Evolutionary conservation across 1,140 invertebrate genomes (phyloP).

Genomic region (Pseudomyrmex gracilis): DNA sequence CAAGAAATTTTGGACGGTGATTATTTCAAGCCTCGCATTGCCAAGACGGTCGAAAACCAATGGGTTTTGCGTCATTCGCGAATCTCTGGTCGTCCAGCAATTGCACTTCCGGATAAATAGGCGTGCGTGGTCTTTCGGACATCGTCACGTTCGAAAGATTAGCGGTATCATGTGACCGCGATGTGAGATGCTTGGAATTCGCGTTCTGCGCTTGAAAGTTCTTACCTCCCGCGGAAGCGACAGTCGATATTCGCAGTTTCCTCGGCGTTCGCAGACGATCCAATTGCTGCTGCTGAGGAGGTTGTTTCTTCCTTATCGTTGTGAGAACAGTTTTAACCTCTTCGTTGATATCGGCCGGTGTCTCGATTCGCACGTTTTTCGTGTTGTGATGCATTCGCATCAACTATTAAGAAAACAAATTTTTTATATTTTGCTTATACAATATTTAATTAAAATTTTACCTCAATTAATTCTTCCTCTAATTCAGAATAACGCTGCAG

Average conservation of each 20-base stretch:
- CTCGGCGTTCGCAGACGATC: slow-evolving; percentile 17
- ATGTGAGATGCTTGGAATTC: background rate
- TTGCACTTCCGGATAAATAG: slow-evolving; percentile 67
- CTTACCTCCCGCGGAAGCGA: background rate
- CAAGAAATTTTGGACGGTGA: background rate
- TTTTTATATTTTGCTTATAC: background rate
- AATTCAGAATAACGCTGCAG: slow-evolving; percentile 70
- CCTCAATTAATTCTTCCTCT: slow-evolving; percentile 80
- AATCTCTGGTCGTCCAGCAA: slow-evolving; percentile 65
- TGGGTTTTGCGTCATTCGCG: slow-evolving; percentile 49
- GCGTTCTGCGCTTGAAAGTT: slow-evolving; percentile 12
- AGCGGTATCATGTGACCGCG: background rate
- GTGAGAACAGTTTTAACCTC: slow-evolving; percentile 74
- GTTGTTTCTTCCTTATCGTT: background rate
- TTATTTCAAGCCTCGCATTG: slow-evolving; percentile 53
- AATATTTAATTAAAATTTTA: slow-evolving; percentile 35
- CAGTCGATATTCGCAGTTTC: slow-evolving; percentile 22
- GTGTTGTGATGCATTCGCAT: slow-evolving; percentile 78
- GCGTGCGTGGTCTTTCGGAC: slow-evolving; percentile 21
- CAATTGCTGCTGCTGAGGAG: background rate
- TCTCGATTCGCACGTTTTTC: slow-evolving; percentile 78
- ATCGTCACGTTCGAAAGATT: slow-evolving; percentile 29
- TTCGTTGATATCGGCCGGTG: slow-evolving; percentile 78
- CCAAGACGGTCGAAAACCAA: slow-evolving; percentile 70
- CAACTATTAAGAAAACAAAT: slow-evolving; percentile 57